Conservation (phyloP, 2,113 vertebrate species). For the Oreocharis arfaki region DNA sequence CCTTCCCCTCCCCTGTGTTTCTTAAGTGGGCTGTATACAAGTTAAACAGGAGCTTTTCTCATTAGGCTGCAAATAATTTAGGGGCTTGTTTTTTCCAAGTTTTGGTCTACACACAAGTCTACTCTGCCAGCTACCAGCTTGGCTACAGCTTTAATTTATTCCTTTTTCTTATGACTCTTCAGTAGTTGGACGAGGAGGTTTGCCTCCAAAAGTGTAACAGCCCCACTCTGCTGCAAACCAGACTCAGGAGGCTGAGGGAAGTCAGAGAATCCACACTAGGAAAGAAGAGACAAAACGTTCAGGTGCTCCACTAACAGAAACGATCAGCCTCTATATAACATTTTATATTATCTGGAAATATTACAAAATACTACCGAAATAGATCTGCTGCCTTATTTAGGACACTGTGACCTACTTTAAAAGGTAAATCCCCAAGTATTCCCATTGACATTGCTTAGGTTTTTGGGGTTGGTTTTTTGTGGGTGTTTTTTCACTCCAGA, state of each 20-base stretch:
- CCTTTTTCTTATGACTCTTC: not conserved
- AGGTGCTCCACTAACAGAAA: not conserved
- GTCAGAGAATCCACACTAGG: not conserved
- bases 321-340: not conserved
- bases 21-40: not conserved
- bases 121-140: not conserved
- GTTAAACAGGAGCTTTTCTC: not conserved
- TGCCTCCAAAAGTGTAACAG: not conserved
- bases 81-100: not conserved
- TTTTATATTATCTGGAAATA: not conserved
- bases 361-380: slow-evolving; percentile 31
- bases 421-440: not conserved
- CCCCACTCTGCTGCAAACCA: not conserved
- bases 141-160: not conserved
- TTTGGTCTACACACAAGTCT: not conserved
- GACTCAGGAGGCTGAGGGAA: not conserved
- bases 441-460: not conserved
- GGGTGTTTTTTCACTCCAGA: not conserved
- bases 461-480: not conserved
- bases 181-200: not conserved
- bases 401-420: slow-evolving; percentile 19
- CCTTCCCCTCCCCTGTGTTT: not conserved
- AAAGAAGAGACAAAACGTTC: not conserved
- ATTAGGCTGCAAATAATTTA: not conserved
- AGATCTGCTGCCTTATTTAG: slow-evolving; percentile 28